Evolutionary conservation across 2,113 vertebrate genomes (phyloP).

Genomic region (Nothoprocta pentlandii): DNA sequence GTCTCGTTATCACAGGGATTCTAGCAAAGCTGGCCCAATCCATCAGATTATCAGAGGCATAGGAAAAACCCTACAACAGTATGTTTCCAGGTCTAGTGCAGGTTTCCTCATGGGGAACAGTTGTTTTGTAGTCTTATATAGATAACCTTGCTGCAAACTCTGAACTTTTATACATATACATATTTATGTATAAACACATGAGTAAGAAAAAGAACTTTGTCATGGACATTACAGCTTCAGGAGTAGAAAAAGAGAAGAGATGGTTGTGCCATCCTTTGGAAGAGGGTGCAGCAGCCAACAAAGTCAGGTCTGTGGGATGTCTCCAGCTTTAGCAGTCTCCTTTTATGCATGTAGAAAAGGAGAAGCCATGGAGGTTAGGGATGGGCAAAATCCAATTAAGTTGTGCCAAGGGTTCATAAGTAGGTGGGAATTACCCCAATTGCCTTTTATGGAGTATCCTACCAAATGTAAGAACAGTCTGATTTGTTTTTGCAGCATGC

Average conservation of each 20-base stretch:
- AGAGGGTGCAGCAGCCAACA: neutral
- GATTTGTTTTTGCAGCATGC: constrained; percentile 5
- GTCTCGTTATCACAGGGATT: too few species aligned
- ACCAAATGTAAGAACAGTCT: neutral
- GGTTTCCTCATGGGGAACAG: too few species aligned
- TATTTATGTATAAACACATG: too few species aligned
- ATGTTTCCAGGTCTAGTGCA: too few species aligned
- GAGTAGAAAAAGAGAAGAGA: neutral
- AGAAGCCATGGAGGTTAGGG: neutral
- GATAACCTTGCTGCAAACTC: too few species aligned
- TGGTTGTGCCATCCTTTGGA: accelerated
- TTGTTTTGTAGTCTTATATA: too few species aligned
- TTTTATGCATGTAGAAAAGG: neutral
- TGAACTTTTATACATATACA: too few species aligned
- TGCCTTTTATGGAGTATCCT: neutral
- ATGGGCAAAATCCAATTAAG: neutral
- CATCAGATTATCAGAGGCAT: too few species aligned
- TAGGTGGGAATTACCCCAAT: neutral
- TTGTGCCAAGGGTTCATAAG: neutral
- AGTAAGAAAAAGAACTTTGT: neutral
- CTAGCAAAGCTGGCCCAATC: too few species aligned
- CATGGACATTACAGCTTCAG: neutral
- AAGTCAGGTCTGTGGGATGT: neutral
- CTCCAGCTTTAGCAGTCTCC: neutral
- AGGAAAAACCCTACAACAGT: too few species aligned